A percentile compares a stretch with the other conserved stretches of the same genome.
Evolutionary conservation across 2,113 vertebrate genomes (phyloP).

Genomic region (Pangasianodon gigas): DNA sequence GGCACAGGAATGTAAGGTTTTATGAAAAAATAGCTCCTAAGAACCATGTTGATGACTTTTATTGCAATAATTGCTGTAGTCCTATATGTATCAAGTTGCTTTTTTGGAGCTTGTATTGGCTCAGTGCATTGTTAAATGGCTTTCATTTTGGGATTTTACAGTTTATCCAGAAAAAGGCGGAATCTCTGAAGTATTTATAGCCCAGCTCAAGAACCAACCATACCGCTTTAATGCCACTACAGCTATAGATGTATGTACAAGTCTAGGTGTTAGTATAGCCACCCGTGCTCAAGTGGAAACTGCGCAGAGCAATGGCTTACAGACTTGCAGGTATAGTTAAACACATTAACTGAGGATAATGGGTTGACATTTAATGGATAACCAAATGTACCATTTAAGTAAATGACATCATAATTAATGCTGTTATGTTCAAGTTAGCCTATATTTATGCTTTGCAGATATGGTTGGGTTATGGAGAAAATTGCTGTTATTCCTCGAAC

Average conservation of each 20-base stretch:
- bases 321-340: conserved; percentile 71
- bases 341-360: background rate
- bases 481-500: conserved; percentile 65
- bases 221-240: conserved; percentile 65
- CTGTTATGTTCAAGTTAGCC: background rate
- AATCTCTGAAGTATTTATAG: conserved; percentile 64
- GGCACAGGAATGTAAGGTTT: background rate
- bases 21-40: background rate
- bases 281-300: conserved; percentile 61
- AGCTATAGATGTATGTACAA: conserved; percentile 60
- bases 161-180: conserved; percentile 35
- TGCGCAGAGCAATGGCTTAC: conserved; percentile 61
- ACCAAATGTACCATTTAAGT: background rate
- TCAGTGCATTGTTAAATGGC: background rate
- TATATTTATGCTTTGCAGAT: conserved; percentile 58
- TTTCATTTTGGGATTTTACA: conserved; percentile 28
- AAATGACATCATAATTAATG: background rate
- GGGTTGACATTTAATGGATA: background rate
- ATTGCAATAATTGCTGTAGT: background rate
- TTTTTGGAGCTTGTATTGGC: background rate
- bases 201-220: conserved; percentile 24
- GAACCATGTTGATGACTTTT: background rate
- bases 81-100: too few relatives aligned
- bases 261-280: conserved; percentile 65
- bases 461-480: conserved; percentile 68